These are phyloP conservation scores for Osmerus mordax DNA, from an alignment of 2,113 vertebrate species.

Conservation along the genomic window DNA sequence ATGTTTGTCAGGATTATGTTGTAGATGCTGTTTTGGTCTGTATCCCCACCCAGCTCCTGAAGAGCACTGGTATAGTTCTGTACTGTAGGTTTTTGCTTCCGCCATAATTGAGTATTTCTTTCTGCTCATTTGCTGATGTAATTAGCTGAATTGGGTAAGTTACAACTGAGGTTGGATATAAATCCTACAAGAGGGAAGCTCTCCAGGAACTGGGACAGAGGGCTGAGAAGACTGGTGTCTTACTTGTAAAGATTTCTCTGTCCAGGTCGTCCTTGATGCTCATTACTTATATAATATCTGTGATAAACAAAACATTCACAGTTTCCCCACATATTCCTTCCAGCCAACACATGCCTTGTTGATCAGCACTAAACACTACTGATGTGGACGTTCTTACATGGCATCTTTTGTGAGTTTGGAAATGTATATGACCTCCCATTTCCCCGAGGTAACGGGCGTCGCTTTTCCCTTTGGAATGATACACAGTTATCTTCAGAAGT, in stretches of 20 bases:
- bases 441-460: slow-evolving; percentile 85
- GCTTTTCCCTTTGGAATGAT: slow-evolving; percentile 76
- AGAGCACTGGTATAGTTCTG: too few relatives aligned
- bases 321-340: neutral
- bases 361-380: neutral
- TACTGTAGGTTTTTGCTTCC: too few relatives aligned
- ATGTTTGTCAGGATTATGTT: too few relatives aligned
- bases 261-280: slow-evolving; percentile 75
- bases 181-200: too few relatives aligned
- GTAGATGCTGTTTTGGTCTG: too few relatives aligned
- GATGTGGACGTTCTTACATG: slow-evolving; percentile 73
- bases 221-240: slow-evolving; percentile 36
- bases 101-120: too few relatives aligned
- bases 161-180: too few relatives aligned
- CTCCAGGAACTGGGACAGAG: neutral
- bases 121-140: too few relatives aligned
- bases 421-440: slow-evolving; percentile 95
- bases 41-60: too few relatives aligned
- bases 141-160: too few relatives aligned
- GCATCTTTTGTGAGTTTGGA: slow-evolving; percentile 87
- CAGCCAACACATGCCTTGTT: too few relatives aligned
- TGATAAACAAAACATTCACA: slow-evolving; percentile 30
- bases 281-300: slow-evolving; percentile 95
- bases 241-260: slow-evolving; percentile 94
- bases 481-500: slow-evolving; percentile 9